Base-by-base conservation (phyloP, 2,797 vertebrate species). In the Tragelaphus eurycerus region DNA sequence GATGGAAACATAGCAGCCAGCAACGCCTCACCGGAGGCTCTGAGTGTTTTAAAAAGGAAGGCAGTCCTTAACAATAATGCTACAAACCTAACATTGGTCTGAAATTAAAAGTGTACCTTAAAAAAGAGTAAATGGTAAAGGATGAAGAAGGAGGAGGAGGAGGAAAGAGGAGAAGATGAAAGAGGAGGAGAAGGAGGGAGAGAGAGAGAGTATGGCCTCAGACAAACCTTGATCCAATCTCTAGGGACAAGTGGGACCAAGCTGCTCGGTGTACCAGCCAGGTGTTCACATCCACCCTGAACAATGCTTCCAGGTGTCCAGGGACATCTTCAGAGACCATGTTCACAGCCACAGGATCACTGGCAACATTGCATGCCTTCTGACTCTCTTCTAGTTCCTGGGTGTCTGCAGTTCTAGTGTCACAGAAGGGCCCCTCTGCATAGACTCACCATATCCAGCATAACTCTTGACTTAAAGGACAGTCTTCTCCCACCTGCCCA, bases 71-170 rank as follows among this genome's bases (percentile, higher is more conserved):
- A 10, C 19, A 3, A 50, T 62, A 67, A 52, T 48, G 89, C 95
- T n/a, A 19, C 34, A 59, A 78, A 59, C 71, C 46, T 62, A 14
- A 89, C 74, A 60, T 14, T 16, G 43, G 27, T 89, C 86, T 86
- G 82, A 81, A 88, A 93, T 46, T 9, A 89, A 83, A 93, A 76
- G 76, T 48, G 59, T 84, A 92, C 21, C 78, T 16, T 83, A 83
- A 90, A 83, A 92, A 96, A 95, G 88, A 48, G 29, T 57, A 76
- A 93, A 81, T 55, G 83, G 16, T 46, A 88, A 64, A 85, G 23
- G 29, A 57, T 46, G 27, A 55, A 48, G 34, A 7, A 29, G 62
- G 78, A n/a, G 31, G 50, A 88, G 87, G 27, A 43, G 27, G 15
- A 85, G 4, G 43, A 29, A 57, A 23, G 2, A 46, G 38, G 12